Percentiles rank a stretch among this genome's conserved stretches.
phyloP scores from a whole-genome alignment of 2,113 vertebrate species.

The Sinocyclocheilus grahami region DNA sequence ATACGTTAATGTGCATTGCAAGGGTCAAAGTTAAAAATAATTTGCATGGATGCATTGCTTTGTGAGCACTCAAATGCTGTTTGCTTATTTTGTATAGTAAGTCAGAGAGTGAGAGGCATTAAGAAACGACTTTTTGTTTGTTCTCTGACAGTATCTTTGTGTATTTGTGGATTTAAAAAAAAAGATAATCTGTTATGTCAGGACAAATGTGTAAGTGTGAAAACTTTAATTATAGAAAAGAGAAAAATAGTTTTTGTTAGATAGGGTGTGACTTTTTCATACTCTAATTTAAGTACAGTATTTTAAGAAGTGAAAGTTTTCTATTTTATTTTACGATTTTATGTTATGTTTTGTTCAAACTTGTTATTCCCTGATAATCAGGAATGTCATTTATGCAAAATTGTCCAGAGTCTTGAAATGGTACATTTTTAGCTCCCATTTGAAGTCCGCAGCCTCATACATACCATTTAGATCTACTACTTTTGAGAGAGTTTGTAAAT shows the following conservation, averaged over 20 bases:
- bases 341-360: not conserved
- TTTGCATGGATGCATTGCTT: conserved; percentile 21
- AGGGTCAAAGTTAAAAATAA: conserved; percentile 16
- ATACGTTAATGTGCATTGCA: not conserved
- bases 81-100: conserved; percentile 8
- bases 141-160: not conserved
- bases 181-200: conserved; percentile 50
- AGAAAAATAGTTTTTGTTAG: not conserved
- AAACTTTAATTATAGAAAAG: not conserved
- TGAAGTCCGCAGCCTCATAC: not conserved
- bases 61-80: conserved; percentile 1
- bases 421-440: not conserved
- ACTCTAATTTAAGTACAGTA: conserved; percentile 19
- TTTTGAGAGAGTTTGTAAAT: not conserved
- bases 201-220: conserved; percentile 46
- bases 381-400: not conserved
- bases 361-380: conserved; percentile 6
- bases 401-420: not conserved
- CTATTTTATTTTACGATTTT: conserved; percentile 14
- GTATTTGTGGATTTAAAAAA: conserved; percentile 47
- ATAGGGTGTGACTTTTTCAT: conserved; percentile 1
- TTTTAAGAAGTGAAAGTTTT: conserved; percentile 40
- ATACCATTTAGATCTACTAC: not conserved
- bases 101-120: conserved; percentile 3
- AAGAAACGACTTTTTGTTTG: not conserved